A percentile compares a stretch with the other conserved stretches of the same genome.
phyloP scores from a whole-genome alignment of 2,113 vertebrate species.

The Nettapus auritus region DNA sequence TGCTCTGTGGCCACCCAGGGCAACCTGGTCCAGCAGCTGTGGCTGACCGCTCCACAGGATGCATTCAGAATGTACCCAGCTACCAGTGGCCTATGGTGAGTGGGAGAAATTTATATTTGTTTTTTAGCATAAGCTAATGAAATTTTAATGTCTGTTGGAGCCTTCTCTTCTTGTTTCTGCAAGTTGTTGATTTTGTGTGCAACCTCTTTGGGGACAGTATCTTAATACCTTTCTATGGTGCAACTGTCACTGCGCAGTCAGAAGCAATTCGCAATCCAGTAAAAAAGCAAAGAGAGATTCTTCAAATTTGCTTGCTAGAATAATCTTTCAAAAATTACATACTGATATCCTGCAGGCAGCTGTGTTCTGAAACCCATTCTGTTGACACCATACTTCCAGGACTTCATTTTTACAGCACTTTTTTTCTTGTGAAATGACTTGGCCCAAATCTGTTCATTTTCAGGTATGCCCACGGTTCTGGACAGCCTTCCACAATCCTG shows the following conservation, averaged over 20 bases:
- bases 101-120: neutral
- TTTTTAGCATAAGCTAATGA: neutral
- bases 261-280: neutral
- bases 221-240: neutral
- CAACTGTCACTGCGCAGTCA: neutral
- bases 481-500: neutral
- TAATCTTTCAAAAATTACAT: neutral
- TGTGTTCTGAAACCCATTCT: neutral
- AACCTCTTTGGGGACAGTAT: neutral
- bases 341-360: neutral
- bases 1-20: neutral
- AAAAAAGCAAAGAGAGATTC: neutral
- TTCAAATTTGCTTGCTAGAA: neutral
- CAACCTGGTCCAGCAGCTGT: neutral
- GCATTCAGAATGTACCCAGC: neutral
- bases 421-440: neutral
- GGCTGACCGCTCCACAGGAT: too few relatives aligned
- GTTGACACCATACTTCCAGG: neutral
- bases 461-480: neutral
- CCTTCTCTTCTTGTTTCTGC: neutral
- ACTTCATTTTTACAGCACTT: neutral
- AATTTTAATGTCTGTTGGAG: neutral
- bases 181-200: neutral
- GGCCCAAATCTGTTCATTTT: neutral
- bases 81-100: neutral